Percentiles rank a stretch among this genome's conserved stretches.
Conservation (phyloP, 2,888 invertebrate genomes). For the Allacma fusca region DNA sequence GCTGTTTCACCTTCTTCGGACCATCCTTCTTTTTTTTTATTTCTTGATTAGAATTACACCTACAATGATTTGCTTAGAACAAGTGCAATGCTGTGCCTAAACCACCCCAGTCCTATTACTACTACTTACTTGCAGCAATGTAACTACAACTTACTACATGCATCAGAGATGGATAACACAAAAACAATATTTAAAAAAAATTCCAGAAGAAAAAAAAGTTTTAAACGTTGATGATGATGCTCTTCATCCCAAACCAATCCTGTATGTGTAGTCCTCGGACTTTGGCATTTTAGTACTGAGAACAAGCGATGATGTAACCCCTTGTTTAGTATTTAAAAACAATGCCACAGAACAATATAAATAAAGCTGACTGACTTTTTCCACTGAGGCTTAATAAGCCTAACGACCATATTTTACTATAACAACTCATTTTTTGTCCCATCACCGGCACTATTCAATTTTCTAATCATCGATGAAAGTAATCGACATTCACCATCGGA, state of each 20-base stretch:
- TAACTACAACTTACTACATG: too few species aligned
- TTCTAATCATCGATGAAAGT: slow-evolving; percentile 16
- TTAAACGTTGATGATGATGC: not conserved
- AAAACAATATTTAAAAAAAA: too few species aligned
- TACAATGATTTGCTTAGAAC: too few species aligned
- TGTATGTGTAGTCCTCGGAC: not conserved
- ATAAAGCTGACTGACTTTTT: not conserved
- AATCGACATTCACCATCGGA: not conserved
- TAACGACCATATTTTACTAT: not conserved
- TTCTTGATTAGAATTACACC: too few species aligned
- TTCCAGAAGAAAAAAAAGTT: too few species aligned
- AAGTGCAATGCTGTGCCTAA: too few species aligned
- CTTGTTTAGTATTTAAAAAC: not conserved
- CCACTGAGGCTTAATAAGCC: not conserved
- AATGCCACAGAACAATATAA: not conserved
- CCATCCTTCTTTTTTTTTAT: too few species aligned
- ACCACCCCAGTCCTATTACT: too few species aligned
- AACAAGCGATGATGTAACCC: not conserved
- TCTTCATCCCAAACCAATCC: not conserved
- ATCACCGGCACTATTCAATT: not conserved
- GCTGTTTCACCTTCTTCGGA: too few species aligned
- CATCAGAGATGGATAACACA: too few species aligned
- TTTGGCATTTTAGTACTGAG: not conserved
- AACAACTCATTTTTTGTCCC: not conserved
- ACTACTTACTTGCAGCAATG: too few species aligned